Conservation (phyloP, 2,113 vertebrate species). For the Tachysurus vachellii region DNA sequence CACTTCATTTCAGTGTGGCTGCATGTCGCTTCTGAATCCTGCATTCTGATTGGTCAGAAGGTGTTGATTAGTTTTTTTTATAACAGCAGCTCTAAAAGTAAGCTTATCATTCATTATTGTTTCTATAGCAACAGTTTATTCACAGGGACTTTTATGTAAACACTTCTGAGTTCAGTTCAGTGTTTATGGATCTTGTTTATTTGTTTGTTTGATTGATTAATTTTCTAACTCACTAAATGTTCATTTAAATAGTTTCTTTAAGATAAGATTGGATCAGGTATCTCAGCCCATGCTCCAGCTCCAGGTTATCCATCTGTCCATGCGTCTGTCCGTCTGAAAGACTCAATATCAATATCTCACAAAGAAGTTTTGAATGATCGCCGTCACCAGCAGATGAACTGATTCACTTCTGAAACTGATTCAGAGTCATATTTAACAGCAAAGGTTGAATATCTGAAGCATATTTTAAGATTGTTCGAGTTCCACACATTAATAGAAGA, state of each 20-base stretch:
- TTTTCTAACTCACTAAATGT: background rate
- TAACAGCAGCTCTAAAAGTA: no score
- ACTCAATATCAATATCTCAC: background rate
- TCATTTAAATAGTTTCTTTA: background rate
- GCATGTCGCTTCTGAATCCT: background rate
- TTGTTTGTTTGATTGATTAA: background rate
- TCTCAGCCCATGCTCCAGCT: background rate
- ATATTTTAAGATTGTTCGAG: background rate
- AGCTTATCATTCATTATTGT: no score
- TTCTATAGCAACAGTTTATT: background rate
- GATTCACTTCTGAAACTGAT: background rate
- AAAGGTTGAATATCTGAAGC: background rate
- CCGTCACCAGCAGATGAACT: background rate
- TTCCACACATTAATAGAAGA: background rate
- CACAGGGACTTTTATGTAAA: background rate
- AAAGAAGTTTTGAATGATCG: background rate
- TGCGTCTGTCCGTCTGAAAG: background rate
- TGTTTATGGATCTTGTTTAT: no score
- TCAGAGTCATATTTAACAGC: background rate
- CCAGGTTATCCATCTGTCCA: background rate
- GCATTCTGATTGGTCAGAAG: background rate
- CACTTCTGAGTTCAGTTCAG: background rate
- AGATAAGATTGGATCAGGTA: background rate
- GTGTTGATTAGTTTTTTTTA: background rate
- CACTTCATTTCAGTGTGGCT: background rate